These are phyloP conservation scores for Spondyliosoma cantharus DNA, from an alignment of 2,797 vertebrate genomes.

Conservation along the genomic window DNA sequence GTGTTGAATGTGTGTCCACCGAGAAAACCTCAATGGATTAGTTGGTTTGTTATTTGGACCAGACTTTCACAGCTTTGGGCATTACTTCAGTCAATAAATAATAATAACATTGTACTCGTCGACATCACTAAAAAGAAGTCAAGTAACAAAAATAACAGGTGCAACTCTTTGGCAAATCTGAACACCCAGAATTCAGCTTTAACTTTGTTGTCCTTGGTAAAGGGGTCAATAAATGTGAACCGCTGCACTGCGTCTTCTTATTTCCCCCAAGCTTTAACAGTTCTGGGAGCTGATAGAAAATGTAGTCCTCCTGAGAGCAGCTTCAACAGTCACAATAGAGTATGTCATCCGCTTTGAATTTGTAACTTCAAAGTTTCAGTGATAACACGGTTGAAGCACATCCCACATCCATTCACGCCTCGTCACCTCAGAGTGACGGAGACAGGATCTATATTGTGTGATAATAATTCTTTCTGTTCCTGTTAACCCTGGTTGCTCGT, in stretches of 20 bases:
- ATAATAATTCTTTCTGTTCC: not conserved
- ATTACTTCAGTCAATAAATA: not conserved
- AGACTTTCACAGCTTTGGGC: not conserved
- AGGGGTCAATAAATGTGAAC: not conserved
- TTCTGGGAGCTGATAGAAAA: not conserved
- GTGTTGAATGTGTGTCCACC: not conserved
- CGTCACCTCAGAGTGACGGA: not conserved
- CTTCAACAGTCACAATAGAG: not conserved
- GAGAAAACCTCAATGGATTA: not conserved
- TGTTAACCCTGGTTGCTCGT: constrained; percentile 60
- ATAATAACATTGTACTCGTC: not conserved
- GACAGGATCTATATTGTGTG: not conserved
- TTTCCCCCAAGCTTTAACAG: not conserved
- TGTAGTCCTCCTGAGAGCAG: constrained; percentile 1
- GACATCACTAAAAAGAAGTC: not conserved
- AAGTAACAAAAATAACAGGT: not conserved
- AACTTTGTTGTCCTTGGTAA: not conserved
- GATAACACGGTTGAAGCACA: not conserved
- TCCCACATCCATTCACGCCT: not conserved
- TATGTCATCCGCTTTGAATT: not conserved
- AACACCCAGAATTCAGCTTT: not conserved
- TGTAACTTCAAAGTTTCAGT: not conserved
- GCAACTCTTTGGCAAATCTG: not conserved
- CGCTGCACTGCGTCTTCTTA: not conserved
- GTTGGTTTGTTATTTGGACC: not conserved